These are phyloP conservation scores for Saturnia japonica DNA, from an alignment of 2,888 invertebrate genomes.

Conservation along the genomic window DNA sequence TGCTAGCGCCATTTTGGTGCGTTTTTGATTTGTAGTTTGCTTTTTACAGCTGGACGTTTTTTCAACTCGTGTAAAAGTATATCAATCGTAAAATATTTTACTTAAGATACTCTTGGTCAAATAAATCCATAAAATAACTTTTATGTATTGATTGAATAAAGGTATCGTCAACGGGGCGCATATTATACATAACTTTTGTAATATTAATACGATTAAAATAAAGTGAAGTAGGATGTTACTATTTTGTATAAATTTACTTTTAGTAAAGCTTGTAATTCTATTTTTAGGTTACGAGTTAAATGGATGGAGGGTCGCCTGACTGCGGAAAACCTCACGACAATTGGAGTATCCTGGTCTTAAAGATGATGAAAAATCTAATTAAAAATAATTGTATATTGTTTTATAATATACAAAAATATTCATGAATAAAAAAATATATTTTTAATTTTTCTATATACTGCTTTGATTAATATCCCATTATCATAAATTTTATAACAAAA, in stretches of 20 bases:
- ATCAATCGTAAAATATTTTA: too few relatives aligned
- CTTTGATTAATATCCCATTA: not conserved
- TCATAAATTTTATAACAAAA: not conserved
- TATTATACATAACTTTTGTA: too few relatives aligned
- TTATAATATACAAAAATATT: not conserved
- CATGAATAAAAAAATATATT: not conserved
- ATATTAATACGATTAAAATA: too few relatives aligned
- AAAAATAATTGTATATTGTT: not conserved
- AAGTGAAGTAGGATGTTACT: too few relatives aligned
- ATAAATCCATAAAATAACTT: too few relatives aligned
- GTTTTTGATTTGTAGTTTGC: too few relatives aligned
- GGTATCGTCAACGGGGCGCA: too few relatives aligned
- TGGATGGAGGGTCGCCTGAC: conserved; percentile 77
- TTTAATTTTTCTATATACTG: not conserved
- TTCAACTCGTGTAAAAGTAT: too few relatives aligned
- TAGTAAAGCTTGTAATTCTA: not conserved
- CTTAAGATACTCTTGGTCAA: too few relatives aligned
- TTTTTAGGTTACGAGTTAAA: conserved; percentile 73
- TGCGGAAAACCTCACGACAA: conserved; percentile 53
- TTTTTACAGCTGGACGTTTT: too few relatives aligned
- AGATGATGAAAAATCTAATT: not conserved
- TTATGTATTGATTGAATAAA: too few relatives aligned
- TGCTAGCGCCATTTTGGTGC: too few relatives aligned
- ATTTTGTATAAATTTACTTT: not conserved
- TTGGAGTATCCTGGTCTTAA: conserved; percentile 41